These are phyloP conservation scores for Prionace glauca DNA, from an alignment of 2,797 vertebrate genomes.

Conservation along the genomic window DNA sequence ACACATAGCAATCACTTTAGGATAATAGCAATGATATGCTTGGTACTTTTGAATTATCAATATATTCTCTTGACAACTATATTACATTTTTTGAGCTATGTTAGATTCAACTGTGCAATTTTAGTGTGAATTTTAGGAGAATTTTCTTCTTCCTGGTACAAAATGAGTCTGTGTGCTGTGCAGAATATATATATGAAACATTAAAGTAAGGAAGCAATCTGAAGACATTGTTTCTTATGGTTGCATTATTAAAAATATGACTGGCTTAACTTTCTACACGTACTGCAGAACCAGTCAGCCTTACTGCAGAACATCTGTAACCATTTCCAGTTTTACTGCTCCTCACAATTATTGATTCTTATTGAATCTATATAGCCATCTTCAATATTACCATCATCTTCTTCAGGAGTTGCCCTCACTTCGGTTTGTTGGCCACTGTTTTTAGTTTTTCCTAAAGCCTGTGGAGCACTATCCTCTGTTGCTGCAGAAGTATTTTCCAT, in stretches of 20 bases:
- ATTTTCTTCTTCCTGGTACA: background rate
- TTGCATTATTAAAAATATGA: background rate
- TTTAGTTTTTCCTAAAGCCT: slow-evolving; percentile 36
- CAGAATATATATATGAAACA: background rate
- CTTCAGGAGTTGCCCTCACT: slow-evolving; percentile 57
- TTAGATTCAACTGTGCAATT: background rate
- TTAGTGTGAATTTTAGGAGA: background rate
- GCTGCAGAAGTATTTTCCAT: slow-evolving; percentile 51
- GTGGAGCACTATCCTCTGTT: slow-evolving; percentile 47
- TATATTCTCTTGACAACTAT: background rate
- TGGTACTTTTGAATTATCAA: background rate
- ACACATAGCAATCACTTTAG: background rate
- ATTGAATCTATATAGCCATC: slow-evolving; percentile 73
- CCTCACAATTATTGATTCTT: slow-evolving; percentile 48
- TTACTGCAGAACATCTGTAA: background rate
- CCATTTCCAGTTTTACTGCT: slow-evolving; percentile 42
- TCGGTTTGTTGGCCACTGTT: slow-evolving; percentile 48
- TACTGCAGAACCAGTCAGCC: background rate
- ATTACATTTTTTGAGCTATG: background rate
- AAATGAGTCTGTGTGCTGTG: background rate
- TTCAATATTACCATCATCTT: slow-evolving; percentile 79
- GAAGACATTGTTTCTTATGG: background rate
- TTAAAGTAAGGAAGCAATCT: background rate
- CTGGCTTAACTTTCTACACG: background rate
- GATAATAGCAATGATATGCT: background rate